A percentile compares a stretch with the other conserved stretches of the same genome.
phyloP scores from a whole-genome alignment of 2,113 vertebrate genomes.

The Amphilophus citrinellus region DNA sequence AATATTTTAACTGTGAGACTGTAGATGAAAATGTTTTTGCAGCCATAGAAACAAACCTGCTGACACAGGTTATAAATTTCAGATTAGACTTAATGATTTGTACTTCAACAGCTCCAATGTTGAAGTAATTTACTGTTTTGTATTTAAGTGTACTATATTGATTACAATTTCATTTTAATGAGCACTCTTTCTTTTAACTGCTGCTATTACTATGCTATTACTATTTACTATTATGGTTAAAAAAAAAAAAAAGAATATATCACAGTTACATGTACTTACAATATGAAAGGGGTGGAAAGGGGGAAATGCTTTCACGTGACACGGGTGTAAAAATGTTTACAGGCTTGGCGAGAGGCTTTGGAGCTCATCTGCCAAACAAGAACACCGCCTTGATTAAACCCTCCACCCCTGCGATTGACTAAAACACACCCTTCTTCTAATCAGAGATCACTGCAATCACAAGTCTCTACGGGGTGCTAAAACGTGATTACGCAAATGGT shows the following conservation, averaged over 20 bases:
- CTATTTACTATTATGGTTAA: background rate
- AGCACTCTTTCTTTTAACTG: no score
- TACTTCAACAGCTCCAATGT: background rate
- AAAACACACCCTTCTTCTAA: constrained; percentile 23
- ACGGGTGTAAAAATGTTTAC: constrained; percentile 7
- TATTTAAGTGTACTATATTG: no score
- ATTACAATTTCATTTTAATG: no score
- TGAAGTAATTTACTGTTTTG: background rate
- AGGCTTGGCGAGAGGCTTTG: constrained; percentile 8
- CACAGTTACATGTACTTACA: background rate
- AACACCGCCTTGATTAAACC: constrained; percentile 48
- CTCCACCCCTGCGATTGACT: constrained; percentile 4
- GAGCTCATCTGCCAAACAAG: constrained; percentile 46
- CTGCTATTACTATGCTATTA: no score
- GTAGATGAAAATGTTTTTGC: background rate
- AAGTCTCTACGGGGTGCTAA: constrained; percentile 21
- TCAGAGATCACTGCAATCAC: constrained; percentile 49
- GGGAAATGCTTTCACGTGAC: background rate
- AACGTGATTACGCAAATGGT: constrained; percentile 10
- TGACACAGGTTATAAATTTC: background rate
- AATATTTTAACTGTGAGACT: background rate
- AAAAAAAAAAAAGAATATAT: background rate
- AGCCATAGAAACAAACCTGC: background rate
- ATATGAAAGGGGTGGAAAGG: background rate
- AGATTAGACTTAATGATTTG: no score